Evolutionary conservation across 2,888 invertebrate species (phyloP).

Genomic region (Drosophila algonquin): DNA sequence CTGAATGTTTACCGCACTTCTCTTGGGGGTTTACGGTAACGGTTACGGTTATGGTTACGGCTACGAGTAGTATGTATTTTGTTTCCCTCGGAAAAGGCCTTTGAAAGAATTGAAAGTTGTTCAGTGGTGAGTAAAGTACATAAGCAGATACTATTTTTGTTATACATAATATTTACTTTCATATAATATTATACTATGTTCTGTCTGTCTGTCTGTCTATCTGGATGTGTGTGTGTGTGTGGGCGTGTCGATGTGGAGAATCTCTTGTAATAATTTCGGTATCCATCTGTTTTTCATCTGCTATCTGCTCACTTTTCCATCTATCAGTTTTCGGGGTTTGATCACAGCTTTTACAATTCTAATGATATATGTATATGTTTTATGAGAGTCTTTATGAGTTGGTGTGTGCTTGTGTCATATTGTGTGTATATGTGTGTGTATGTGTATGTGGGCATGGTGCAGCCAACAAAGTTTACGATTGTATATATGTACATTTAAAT

Average conservation of each 20-base stretch:
- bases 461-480: conserved; percentile 27
- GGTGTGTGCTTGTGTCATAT: conserved; percentile 2
- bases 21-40: not conserved
- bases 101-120: conserved; percentile 58
- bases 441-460: conserved; percentile 1
- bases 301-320: conserved; percentile 17
- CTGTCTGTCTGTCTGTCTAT: conserved; percentile 7
- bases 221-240: conserved; percentile 16
- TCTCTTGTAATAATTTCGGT: conserved; percentile 33
- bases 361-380: conserved; percentile 73
- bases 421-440: conserved; percentile 8
- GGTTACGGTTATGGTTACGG: not conserved
- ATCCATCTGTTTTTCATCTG: not conserved
- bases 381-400: conserved; percentile 21
- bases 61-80: conserved; percentile 8
- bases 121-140: conserved; percentile 12
- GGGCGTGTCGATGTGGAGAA: conserved; percentile 11
- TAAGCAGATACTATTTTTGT: no score
- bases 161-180: no score
- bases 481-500: not conserved
- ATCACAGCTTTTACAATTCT: conserved; percentile 77
- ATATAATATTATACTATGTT: not conserved
- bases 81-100: conserved; percentile 47
- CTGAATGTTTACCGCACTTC: conserved; percentile 17
- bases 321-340: conserved; percentile 50